phyloP scores from a whole-genome alignment of 2,888 invertebrate species.

The Acheta domesticus region DNA sequence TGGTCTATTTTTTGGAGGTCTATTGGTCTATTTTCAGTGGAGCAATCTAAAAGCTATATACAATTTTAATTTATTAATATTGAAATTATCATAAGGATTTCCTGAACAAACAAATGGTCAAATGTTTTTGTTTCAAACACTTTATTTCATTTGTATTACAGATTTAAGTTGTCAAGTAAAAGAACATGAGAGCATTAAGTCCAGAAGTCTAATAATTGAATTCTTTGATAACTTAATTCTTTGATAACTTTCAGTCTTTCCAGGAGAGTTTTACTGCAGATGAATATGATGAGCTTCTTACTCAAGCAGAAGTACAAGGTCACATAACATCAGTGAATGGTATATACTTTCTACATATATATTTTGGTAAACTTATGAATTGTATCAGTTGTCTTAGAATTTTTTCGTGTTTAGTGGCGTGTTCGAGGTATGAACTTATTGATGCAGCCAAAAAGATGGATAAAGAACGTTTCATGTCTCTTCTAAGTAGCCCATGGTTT shows the following conservation, averaged over 20 bases:
- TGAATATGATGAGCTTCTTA: constrained; percentile 67
- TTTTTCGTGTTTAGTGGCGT: not conserved
- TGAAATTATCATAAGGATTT: too few relatives aligned
- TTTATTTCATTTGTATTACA: too few relatives aligned
- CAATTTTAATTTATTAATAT: too few relatives aligned
- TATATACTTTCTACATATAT: constrained; percentile 39
- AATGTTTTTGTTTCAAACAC: too few relatives aligned
- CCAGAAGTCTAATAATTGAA: too few relatives aligned
- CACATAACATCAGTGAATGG: constrained; percentile 63
- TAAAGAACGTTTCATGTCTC: not conserved
- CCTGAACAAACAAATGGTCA: too few relatives aligned
- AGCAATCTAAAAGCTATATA: too few relatives aligned
- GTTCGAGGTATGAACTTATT: not conserved
- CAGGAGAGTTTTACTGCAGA: constrained; percentile 66
- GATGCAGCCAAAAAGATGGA: not conserved
- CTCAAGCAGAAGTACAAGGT: constrained; percentile 69
- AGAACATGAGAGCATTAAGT: too few relatives aligned
- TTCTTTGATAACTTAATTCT: not conserved
- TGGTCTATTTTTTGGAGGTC: too few relatives aligned
- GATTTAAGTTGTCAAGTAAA: too few relatives aligned
- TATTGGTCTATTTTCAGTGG: too few relatives aligned
- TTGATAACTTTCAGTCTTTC: constrained; percentile 50
- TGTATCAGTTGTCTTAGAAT: not conserved
- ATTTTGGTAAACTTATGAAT: not conserved
- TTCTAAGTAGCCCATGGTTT: not conserved